Base-by-base conservation (phyloP, 1,140 invertebrate genomes). In the Brachionus rubens region DNA sequence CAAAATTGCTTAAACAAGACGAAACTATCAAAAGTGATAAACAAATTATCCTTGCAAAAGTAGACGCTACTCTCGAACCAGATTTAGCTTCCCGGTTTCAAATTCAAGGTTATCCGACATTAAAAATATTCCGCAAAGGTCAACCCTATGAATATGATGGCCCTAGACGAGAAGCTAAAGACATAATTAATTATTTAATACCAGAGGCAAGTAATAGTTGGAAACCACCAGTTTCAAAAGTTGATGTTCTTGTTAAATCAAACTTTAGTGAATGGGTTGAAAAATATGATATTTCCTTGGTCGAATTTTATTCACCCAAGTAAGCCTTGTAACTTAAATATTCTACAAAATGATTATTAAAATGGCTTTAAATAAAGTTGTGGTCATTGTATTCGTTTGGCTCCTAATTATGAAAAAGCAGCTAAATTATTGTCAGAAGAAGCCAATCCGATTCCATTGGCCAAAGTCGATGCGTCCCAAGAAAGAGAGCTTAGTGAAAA, bases 91-190 rank as follows among this genome's bases (percentile, higher is more conserved):
- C 96, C 80, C 88, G 91, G 81, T 90, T 90, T 84, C 88, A 88
- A 78, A 90, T 99, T 24, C 86, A 90, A 79, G 96, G 95, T 41
- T 99, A 98, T 83, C 97, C 97, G 30, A 99, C 97, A 0, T 87
- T 99, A 41, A 98, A 98, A 84, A 98, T 99, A 88, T 99, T 95
- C 89, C 89, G 90, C 77, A 91, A 90, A 78, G 93, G 93, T 10
- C 14, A 30, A 70, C n/a, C 26, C 3, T 70, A 33, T 50, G 67
- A 70, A 6, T 70, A 48, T 50, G 47, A 70, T 40, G 67, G 67
- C 30, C 43, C 43, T 0, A 48, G 67, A 48, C 48, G 16, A 50
- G 47, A 65, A 43, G 59, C 59, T 12, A 65, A 65, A 65, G 59
- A 41, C 1, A 65, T 65, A 41, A 43, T 65, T 65, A 26, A 65